Evolutionary conservation across 2,113 vertebrate genomes (phyloP).

Genomic region (Symphodus melops): DNA sequence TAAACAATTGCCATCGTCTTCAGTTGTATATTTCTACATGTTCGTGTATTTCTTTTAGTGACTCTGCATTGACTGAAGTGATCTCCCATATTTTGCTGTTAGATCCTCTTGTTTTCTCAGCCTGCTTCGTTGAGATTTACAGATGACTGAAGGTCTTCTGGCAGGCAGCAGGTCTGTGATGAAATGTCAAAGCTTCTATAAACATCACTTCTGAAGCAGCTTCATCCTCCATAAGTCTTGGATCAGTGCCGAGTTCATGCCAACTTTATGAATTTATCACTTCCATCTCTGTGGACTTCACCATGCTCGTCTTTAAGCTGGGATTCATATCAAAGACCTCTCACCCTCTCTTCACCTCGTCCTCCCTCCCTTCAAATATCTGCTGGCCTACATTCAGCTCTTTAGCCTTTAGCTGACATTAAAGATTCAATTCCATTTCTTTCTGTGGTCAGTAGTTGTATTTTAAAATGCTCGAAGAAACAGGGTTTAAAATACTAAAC

Average conservation of each 20-base stretch:
- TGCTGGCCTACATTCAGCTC: not conserved
- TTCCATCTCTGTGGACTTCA: not conserved
- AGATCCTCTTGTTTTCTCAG: not conserved
- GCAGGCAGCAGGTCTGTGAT: not conserved
- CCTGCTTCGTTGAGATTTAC: not conserved
- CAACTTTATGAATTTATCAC: not conserved
- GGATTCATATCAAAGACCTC: slow-evolving; percentile 11
- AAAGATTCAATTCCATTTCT: not conserved
- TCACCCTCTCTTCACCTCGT: not conserved
- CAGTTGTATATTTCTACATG: not conserved
- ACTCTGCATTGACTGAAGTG: not conserved
- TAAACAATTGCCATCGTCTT: too few species aligned
- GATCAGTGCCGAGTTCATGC: slow-evolving; percentile 6
- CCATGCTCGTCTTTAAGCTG: not conserved
- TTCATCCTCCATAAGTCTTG: slow-evolving; percentile 16
- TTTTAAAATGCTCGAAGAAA: not conserved
- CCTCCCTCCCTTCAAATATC: not conserved
- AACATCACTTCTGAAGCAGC: not conserved
- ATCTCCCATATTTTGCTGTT: not conserved
- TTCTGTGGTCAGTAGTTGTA: not conserved
- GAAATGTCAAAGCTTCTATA: not conserved
- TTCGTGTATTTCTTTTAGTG: not conserved
- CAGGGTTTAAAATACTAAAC: not conserved
- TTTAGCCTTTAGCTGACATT: not conserved
- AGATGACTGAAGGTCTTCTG: not conserved